Conservation (phyloP, 2,888 invertebrate species). For the Dryomyza anilis region DNA sequence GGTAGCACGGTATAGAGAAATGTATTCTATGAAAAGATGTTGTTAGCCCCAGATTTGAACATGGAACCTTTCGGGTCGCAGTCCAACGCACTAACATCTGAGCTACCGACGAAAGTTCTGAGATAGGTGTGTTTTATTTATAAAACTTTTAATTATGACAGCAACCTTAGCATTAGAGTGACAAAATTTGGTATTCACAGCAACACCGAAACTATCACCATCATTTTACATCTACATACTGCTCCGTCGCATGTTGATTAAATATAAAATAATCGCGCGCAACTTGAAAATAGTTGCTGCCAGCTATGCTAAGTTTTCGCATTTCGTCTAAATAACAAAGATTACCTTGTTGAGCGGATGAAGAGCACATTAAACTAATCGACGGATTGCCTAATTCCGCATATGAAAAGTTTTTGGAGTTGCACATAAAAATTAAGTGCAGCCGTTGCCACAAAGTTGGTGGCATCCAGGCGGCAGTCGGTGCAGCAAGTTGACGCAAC, state of each 20-base stretch:
- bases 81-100: too few relatives aligned
- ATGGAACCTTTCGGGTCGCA: too few relatives aligned
- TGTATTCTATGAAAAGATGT: too few relatives aligned
- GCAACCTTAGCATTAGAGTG: too few relatives aligned
- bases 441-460: background rate
- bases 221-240: background rate
- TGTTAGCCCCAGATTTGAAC: too few relatives aligned
- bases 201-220: too few relatives aligned
- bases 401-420: background rate
- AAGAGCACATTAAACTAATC: background rate
- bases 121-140: background rate
- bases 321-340: background rate
- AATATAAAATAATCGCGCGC: background rate
- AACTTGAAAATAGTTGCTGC: background rate
- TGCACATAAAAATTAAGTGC: constrained; percentile 7
- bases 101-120: too few relatives aligned
- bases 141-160: background rate
- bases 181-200: too few relatives aligned
- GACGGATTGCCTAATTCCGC: background rate
- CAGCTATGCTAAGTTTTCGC: too few relatives aligned
- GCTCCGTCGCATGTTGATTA: constrained; percentile 1
- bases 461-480: background rate
- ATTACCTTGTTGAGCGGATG: background rate
- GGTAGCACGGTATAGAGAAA: background rate
- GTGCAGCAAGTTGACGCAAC: too few relatives aligned